Evolutionary conservation across 2,888 invertebrate species (phyloP).

Genomic region (Zaprionus bogoriensis): DNA sequence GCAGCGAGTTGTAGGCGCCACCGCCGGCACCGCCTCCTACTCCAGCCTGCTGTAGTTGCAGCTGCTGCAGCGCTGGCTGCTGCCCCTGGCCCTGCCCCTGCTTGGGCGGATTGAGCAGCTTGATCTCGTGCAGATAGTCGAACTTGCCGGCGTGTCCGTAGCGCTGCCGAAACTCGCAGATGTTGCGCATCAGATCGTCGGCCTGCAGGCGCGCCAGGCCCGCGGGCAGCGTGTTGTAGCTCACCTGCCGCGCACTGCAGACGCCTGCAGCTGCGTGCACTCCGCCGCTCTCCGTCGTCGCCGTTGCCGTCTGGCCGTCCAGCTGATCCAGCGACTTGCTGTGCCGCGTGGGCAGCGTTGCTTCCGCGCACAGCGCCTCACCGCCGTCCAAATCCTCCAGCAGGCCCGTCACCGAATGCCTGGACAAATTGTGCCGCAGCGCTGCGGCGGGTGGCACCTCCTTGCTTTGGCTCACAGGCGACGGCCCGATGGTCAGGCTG

Average conservation of each 20-base stretch:
- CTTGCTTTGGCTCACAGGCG: slow-evolving; percentile 78
- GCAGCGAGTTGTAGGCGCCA: slow-evolving; percentile 82
- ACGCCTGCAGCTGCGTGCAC: too few relatives aligned
- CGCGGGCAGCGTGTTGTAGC: slow-evolving; percentile 62
- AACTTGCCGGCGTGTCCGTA: slow-evolving; percentile 85
- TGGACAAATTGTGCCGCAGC: slow-evolving; percentile 83
- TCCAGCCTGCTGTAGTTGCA: slow-evolving; percentile 17
- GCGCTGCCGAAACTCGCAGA: slow-evolving; percentile 86
- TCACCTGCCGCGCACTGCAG: slow-evolving; percentile 46
- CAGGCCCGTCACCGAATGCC: slow-evolving; percentile 86
- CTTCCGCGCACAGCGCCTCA: slow-evolving; percentile 82
- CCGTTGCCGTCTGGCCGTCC: slow-evolving; percentile 80
- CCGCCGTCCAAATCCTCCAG: slow-evolving; percentile 81
- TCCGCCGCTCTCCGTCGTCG: slow-evolving; percentile 1
- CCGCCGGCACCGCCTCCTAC: neutral
- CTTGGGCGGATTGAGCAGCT: slow-evolving; percentile 81
- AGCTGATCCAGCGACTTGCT: slow-evolving; percentile 92
- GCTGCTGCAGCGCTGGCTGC: too few relatives aligned
- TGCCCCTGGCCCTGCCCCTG: too few relatives aligned
- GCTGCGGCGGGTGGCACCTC: slow-evolving; percentile 53
- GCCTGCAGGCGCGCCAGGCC: slow-evolving; percentile 81
- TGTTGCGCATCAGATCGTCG: slow-evolving; percentile 85
- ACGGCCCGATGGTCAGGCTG: slow-evolving; percentile 86
- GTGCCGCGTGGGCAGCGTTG: slow-evolving; percentile 87
- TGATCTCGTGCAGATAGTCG: slow-evolving; percentile 82